Percentiles rank a stretch among this genome's conserved stretches.
phyloP scores from a whole-genome alignment of 2,113 vertebrate species.

The Setophaga petechia region DNA sequence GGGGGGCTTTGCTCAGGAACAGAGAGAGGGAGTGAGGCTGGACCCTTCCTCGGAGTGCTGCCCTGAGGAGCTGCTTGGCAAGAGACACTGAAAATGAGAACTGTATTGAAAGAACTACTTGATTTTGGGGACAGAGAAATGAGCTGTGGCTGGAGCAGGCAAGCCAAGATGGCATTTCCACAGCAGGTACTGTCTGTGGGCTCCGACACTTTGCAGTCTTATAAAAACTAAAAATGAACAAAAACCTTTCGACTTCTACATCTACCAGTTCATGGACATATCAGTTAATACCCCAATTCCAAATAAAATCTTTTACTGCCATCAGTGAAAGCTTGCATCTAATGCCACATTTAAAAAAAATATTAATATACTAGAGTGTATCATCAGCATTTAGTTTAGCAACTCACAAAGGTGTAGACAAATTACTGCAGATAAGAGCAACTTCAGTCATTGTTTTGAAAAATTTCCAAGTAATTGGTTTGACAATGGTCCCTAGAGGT shows the following conservation, averaged over 20 bases:
- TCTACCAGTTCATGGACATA: neutral
- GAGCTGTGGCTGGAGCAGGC: neutral
- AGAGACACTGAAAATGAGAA: neutral
- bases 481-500: neutral
- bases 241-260: neutral
- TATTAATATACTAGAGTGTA: neutral
- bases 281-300: neutral
- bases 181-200: neutral
- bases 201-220: neutral
- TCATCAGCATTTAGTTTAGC: neutral
- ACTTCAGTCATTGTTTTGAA: neutral
- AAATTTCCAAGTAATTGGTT: neutral
- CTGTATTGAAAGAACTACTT: neutral
- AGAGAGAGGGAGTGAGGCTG: neutral
- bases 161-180: neutral
- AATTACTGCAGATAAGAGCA: neutral
- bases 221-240: neutral
- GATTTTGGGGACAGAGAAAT: neutral
- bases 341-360: neutral
- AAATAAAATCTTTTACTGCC: neutral
- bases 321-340: neutral
- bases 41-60: neutral
- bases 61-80: neutral
- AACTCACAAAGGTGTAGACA: neutral
- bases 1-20: rapidly evolving